phyloP scores from a whole-genome alignment of 1,140 invertebrate species.

The Meloidogyne floridensis region DNA sequence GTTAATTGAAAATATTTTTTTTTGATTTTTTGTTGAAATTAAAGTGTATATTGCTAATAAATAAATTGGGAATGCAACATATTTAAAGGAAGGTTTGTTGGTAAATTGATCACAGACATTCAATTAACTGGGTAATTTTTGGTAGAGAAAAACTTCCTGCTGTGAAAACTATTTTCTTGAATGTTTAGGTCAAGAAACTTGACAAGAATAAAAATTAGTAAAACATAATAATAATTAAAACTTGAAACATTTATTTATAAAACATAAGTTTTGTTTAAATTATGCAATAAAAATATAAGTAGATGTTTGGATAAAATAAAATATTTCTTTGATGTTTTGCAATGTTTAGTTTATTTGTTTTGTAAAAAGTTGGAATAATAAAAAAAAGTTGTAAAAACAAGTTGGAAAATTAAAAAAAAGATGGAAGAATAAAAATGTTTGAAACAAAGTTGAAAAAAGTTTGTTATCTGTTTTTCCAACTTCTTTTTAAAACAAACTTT shows the following conservation, averaged over 20 bases:
- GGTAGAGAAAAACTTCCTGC: background rate
- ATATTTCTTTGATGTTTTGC: background rate
- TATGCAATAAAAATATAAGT: background rate
- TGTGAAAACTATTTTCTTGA: slow-evolving; percentile 3
- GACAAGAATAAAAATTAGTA: background rate
- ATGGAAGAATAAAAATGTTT: no score
- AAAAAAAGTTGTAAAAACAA: background rate
- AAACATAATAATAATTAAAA: background rate
- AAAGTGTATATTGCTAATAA: no score
- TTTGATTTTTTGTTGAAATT: no score
- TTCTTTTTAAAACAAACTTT: no score
- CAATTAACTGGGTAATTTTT: background rate
- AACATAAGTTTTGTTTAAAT: background rate
- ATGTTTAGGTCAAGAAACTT: background rate
- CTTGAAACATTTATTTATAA: slow-evolving; percentile 5
- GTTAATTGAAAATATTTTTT: no score
- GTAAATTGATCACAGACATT: background rate
- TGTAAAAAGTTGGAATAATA: background rate
- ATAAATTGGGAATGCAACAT: background rate
- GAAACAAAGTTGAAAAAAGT: no score
- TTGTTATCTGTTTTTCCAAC: no score
- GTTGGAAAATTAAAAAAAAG: no score
- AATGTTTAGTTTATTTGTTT: background rate
- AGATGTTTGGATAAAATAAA: background rate
- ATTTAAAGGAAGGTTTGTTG: background rate